Conservation (phyloP, 2,888 invertebrate species). For the Yponomeuta cagnagella region DNA sequence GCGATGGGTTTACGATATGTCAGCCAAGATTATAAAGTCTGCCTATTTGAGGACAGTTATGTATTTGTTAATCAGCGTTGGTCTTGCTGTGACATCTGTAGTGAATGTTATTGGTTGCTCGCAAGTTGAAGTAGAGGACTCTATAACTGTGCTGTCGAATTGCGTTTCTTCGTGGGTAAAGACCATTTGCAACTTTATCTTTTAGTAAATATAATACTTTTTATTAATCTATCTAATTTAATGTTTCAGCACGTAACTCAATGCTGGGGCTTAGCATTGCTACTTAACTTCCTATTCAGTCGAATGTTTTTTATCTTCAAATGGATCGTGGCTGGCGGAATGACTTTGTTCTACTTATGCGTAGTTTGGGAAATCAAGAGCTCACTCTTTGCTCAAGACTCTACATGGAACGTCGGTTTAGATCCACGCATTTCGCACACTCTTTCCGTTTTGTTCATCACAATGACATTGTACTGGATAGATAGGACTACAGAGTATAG, state of each 20-base stretch:
- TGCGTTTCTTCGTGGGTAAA: slow-evolving; percentile 72
- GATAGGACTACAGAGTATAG: slow-evolving; percentile 94
- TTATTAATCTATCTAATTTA: neutral
- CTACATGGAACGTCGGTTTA: slow-evolving; percentile 82
- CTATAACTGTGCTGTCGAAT: slow-evolving; percentile 50
- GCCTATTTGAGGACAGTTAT: slow-evolving; percentile 77
- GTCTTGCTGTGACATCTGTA: slow-evolving; percentile 79
- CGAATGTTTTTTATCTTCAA: slow-evolving; percentile 90
- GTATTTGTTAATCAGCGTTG: slow-evolving; percentile 80
- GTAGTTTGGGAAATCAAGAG: slow-evolving; percentile 80
- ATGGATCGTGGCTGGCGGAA: slow-evolving; percentile 79
- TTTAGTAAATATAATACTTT: neutral
- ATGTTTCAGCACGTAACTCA: slow-evolving; percentile 85
- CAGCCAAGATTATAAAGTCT: slow-evolving; percentile 78
- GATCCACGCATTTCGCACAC: slow-evolving; percentile 83
- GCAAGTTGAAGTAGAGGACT: slow-evolving; percentile 38
- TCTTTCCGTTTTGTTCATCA: slow-evolving; percentile 82
- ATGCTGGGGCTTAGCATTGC: slow-evolving; percentile 77
- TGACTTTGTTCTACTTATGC: slow-evolving; percentile 80
- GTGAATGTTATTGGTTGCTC: slow-evolving; percentile 76
- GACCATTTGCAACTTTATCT: slow-evolving; percentile 23
- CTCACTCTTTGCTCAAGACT: slow-evolving; percentile 73
- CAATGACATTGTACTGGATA: slow-evolving; percentile 86
- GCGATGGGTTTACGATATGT: slow-evolving; percentile 76
- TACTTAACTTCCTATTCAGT: slow-evolving; percentile 88